Conservation (phyloP, 2,113 vertebrate genomes). For the Orientallactaga bullata region DNA sequence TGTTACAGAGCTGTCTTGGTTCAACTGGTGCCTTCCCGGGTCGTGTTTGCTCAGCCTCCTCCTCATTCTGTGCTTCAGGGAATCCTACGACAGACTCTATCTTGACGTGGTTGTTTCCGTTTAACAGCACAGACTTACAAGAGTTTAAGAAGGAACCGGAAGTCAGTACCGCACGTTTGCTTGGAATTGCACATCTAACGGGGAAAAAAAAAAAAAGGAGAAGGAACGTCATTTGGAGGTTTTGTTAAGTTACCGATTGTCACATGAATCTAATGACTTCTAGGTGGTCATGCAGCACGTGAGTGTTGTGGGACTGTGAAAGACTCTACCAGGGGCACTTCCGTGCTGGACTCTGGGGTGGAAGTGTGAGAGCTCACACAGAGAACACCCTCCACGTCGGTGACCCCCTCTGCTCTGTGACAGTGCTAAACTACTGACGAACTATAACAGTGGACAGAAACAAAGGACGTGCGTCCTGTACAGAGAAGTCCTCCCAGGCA, state of each 20-base stretch:
- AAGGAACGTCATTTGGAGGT: constrained; percentile 71
- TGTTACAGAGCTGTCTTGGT: constrained; percentile 95
- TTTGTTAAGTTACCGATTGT: constrained; percentile 75
- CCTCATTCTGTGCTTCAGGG: constrained; percentile 96
- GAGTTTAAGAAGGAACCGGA: constrained; percentile 77
- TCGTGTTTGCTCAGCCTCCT: constrained; percentile 97
- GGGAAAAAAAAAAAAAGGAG: constrained; percentile 62
- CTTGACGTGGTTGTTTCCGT: constrained; percentile 98
- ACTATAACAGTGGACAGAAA: constrained; percentile 35
- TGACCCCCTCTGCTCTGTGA: constrained; percentile 64
- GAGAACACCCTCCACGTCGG: constrained; percentile 73
- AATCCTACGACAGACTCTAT: constrained; percentile 99
- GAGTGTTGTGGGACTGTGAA: constrained; percentile 65
- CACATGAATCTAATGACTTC: constrained; percentile 72
- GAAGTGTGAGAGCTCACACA: constrained; percentile 73
- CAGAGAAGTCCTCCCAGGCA: constrained; percentile 70
- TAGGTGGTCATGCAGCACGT: constrained; percentile 66
- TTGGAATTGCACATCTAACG: constrained; percentile 82
- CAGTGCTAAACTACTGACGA: constrained; percentile 74
- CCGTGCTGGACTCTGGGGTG: constrained; percentile 56
- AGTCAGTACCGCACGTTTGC: constrained; percentile 74
- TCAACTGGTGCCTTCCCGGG: constrained; percentile 98
- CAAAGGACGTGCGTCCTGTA: constrained; percentile 54
- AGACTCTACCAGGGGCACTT: constrained; percentile 67
- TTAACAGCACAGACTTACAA: constrained; percentile 78